phyloP scores from a whole-genome alignment of 30 jellyfish, hydroid and myxozoan genomes.

The Clytia hemisphaerica region DNA sequence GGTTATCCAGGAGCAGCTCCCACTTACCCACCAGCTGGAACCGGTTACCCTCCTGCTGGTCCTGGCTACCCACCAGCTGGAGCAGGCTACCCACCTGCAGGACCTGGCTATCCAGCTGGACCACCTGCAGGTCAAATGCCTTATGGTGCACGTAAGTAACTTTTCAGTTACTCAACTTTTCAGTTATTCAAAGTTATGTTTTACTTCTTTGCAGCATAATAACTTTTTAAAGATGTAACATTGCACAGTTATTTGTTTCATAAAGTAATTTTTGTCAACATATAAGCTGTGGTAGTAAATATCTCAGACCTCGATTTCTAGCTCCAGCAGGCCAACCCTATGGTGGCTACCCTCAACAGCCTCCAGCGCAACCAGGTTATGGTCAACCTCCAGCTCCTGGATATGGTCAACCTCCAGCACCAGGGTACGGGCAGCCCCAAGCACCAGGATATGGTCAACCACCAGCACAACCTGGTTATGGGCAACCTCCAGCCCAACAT shows the following conservation, averaged over 20 bases:
- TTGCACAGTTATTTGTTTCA: too few relatives aligned
- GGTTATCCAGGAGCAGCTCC: slow-evolving; percentile 45
- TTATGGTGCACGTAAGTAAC: too few relatives aligned
- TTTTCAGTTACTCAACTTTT: too few relatives aligned
- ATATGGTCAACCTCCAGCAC: slow-evolving; percentile 46
- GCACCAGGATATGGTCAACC: slow-evolving; percentile 42
- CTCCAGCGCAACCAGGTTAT: slow-evolving; percentile 25
- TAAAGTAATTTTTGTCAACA: too few relatives aligned
- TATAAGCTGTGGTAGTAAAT: too few relatives aligned
- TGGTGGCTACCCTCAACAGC: slow-evolving; percentile 42
- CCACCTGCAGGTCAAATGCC: slow-evolving; percentile 92
- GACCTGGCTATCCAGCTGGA: slow-evolving; percentile 36
- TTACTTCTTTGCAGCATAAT: too few relatives aligned
- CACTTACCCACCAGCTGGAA: slow-evolving; percentile 55
- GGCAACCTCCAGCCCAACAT: slow-evolving; percentile 51
- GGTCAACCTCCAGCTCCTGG: slow-evolving; percentile 55
- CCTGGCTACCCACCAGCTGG: slow-evolving; percentile 56
- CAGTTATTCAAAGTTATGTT: too few relatives aligned
- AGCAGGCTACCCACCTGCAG: slow-evolving; percentile 42
- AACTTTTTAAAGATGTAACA: too few relatives aligned
- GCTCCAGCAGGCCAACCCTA: slow-evolving; percentile 40
- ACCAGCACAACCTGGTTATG: slow-evolving; percentile 34
- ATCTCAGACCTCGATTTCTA: neutral
- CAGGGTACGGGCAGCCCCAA: slow-evolving; percentile 24
- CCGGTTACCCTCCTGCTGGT: slow-evolving; percentile 32